Base-by-base conservation (phyloP, 2,797 vertebrate genomes). In the Hapalemur alaotrensis region DNA sequence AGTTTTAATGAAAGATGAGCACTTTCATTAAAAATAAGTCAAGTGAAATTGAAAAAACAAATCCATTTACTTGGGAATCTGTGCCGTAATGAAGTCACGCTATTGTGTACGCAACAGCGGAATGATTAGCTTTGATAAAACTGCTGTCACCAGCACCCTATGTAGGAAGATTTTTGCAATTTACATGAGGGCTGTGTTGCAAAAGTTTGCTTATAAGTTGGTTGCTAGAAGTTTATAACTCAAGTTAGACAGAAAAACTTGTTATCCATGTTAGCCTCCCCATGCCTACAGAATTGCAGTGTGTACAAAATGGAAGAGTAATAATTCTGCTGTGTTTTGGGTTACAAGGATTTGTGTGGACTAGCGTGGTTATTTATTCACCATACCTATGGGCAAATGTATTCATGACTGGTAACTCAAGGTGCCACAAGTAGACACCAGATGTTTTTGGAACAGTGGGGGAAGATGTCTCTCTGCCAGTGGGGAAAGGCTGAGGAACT, bases 11-110 rank as follows among this genome's bases (percentile, higher is more conserved):
- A 95, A 52, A 86, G 22, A 69, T n/a, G 38, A 30, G 5, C 7
- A 43, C 46, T 75, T 82, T 78, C 88, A 76, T 93, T 82, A 61
- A 95, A 96, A 95, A 18, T 35, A 76, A 94, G 59, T 86, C 52
- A 61, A 84, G 48, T 35, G 12, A 95, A 86, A 95, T 15, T 46
- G 50, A 54, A 69, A 84, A 69, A 41, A 83, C 30, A 54, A 63
- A 59, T 15, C 84, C 38, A 50, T 76, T 92, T 76, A 54, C 50
- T 86, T 87, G 79, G 81, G 89, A 86, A 89, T 65, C n/a, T 11
- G 2, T 9, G 1, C 43, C 35, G 0, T 79, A 22, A 28, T 23
- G 6, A 93, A 95, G 46, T 30, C 54, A 46, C 0, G 3, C 30
- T 32, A 2, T 7, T 54, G 43, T 11, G 28, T 32, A 41, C 25